Evolutionary conservation across 2,797 vertebrate species (phyloP).

Genomic region (Poeciliopsis presidionis): DNA sequence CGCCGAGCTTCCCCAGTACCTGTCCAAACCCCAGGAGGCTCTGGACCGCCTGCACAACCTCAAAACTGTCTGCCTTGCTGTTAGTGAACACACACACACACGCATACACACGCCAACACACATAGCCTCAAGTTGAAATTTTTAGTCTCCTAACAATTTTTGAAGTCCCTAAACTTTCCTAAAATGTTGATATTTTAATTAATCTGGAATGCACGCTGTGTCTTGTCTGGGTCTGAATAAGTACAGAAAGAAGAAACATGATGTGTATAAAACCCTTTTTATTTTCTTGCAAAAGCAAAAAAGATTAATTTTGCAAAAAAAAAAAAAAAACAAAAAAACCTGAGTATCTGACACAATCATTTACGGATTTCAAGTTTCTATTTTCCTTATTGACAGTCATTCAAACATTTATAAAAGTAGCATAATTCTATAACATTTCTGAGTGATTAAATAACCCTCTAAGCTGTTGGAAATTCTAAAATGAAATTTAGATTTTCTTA

Average conservation of each 20-base stretch:
- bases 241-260: not conserved
- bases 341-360: not conserved
- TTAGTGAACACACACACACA: slow-evolving; percentile 65
- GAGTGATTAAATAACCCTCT: not conserved
- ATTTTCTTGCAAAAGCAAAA: not conserved
- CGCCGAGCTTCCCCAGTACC: slow-evolving; percentile 94
- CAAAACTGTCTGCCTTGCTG: slow-evolving; percentile 88
- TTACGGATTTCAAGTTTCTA: not conserved
- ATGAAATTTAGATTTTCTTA: not conserved
- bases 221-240: not conserved
- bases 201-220: not conserved
- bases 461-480: not conserved
- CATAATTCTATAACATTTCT: too few relatives aligned
- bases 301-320: not conserved
- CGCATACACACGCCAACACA: slow-evolving; percentile 35
- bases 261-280: not conserved
- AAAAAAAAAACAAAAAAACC: not conserved
- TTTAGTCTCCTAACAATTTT: slow-evolving; percentile 40
- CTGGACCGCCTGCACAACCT: slow-evolving; percentile 92
- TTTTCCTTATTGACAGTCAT: not conserved
- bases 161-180: not conserved
- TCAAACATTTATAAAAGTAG: too few relatives aligned
- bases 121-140: slow-evolving; percentile 43
- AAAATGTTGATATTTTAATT: not conserved
- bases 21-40: slow-evolving; percentile 92